These are phyloP conservation scores for Schizothorax lantsangensis DNA, from an alignment of 2,797 vertebrate species.

Conservation along the genomic window DNA sequence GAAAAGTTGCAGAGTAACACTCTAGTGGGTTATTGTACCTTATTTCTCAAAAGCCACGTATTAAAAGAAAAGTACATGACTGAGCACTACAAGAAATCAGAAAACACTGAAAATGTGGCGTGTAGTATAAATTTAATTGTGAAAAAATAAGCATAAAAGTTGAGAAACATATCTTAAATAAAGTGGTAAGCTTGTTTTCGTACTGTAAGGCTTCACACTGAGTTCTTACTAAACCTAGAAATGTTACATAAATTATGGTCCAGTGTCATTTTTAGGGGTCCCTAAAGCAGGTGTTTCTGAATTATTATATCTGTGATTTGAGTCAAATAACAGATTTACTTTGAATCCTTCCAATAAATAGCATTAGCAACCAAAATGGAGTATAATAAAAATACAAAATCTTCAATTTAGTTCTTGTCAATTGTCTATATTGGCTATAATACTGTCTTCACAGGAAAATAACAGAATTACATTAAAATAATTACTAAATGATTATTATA, in stretches of 20 bases:
- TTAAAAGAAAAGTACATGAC: not conserved
- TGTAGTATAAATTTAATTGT: not conserved
- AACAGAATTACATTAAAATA: not conserved
- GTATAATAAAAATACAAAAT: not conserved
- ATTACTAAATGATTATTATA: not conserved
- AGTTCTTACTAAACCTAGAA: constrained; percentile 16
- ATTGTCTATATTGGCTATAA: not conserved
- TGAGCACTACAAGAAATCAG: not conserved
- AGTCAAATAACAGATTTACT: not conserved
- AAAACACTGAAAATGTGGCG: not conserved
- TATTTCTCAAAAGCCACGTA: not conserved
- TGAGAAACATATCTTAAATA: constrained; percentile 27
- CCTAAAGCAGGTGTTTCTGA: constrained; percentile 1
- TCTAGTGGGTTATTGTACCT: constrained; percentile 17
- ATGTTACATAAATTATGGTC: not conserved
- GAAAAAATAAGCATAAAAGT: constrained; percentile 15
- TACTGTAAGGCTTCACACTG: not conserved
- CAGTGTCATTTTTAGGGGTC: constrained; percentile 2
- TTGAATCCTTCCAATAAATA: not conserved
- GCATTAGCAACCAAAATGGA: not conserved
- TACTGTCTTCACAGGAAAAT: not conserved
- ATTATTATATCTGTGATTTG: not conserved
- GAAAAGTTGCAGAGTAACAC: not conserved
- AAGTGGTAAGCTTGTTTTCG: not conserved
- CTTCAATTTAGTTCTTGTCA: not conserved